These are phyloP conservation scores for Rhinophrynus dorsalis DNA, from an alignment of 2,797 vertebrate species.

Conservation along the genomic window DNA sequence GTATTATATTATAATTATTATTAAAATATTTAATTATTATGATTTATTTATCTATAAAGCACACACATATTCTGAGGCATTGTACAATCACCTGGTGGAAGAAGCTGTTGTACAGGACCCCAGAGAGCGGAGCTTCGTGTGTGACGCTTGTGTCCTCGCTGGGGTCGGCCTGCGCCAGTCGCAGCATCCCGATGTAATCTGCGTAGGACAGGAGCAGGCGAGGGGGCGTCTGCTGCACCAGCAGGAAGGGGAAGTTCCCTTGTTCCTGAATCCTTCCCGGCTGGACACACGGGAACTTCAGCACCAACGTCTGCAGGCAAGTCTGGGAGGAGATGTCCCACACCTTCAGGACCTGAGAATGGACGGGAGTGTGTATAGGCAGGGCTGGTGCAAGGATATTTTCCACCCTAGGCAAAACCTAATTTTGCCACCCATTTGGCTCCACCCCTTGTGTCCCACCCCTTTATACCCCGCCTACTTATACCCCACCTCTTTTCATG, in stretches of 20 bases:
- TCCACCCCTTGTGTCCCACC: too few species aligned
- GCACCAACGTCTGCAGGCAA: constrained; percentile 59
- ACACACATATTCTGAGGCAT: background rate
- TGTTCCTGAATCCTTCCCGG: constrained; percentile 57
- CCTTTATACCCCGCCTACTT: background rate
- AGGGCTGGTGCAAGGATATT: too few species aligned
- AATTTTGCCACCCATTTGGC: too few species aligned
- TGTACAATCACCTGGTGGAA: constrained; percentile 54
- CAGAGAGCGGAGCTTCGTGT: background rate
- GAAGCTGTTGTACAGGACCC: constrained; percentile 52
- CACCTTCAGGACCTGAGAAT: constrained; percentile 60
- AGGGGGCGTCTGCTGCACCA: constrained; percentile 38
- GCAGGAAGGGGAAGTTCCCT: constrained; percentile 62
- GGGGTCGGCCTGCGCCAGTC: background rate
- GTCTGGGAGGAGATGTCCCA: constrained; percentile 65
- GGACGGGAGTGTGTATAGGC: too few species aligned
- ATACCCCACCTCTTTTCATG: too few species aligned
- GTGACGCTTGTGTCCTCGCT: background rate
- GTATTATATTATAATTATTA: too few species aligned
- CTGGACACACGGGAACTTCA: constrained; percentile 60
- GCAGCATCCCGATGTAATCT: constrained; percentile 61
- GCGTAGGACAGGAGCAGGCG: constrained; percentile 60
- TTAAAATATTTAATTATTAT: too few species aligned
- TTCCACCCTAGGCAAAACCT: too few species aligned
- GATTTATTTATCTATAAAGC: too few species aligned